Evolutionary conservation across 92 coral and sea anemone species (phyloP).

Genomic region (Micromussa lordhowensis): DNA sequence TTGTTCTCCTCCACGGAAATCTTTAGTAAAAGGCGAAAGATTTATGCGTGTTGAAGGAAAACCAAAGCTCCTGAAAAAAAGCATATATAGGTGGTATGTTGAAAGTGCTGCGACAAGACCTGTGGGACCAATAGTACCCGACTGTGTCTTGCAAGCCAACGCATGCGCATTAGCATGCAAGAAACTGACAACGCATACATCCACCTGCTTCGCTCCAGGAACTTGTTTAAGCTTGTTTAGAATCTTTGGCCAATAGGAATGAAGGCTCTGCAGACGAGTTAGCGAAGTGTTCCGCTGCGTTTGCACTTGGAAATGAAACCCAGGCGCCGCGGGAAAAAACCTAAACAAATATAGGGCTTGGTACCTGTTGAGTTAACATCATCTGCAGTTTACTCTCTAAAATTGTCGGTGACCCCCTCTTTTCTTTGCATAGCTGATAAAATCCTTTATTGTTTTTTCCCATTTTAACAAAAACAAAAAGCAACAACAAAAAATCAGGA

Average conservation of each 20-base stretch:
- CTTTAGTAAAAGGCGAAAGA: slow-evolving; percentile 92
- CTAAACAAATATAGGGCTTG: too few species aligned
- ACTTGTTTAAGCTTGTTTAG: too few species aligned
- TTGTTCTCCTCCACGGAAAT: slow-evolving; percentile 94
- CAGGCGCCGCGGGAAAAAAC: too few species aligned
- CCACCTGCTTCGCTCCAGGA: neutral
- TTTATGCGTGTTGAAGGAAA: slow-evolving; percentile 63
- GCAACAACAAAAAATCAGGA: too few species aligned
- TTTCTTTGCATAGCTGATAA: too few species aligned
- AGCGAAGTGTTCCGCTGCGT: neutral
- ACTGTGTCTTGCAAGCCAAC: neutral
- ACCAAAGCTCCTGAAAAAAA: neutral
- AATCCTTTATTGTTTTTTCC: too few species aligned
- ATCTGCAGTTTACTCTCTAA: too few species aligned
- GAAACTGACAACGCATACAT: neutral
- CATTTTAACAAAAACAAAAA: too few species aligned
- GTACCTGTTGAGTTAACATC: too few species aligned
- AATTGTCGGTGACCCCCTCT: too few species aligned
- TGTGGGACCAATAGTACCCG: neutral
- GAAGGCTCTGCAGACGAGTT: neutral
- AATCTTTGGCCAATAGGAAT: neutral
- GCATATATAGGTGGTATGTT: neutral
- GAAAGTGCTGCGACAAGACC: neutral
- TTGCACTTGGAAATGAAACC: neutral
- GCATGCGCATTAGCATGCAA: neutral